Conservation (phyloP, 2,113 vertebrate genomes). For the Conger conger region DNA sequence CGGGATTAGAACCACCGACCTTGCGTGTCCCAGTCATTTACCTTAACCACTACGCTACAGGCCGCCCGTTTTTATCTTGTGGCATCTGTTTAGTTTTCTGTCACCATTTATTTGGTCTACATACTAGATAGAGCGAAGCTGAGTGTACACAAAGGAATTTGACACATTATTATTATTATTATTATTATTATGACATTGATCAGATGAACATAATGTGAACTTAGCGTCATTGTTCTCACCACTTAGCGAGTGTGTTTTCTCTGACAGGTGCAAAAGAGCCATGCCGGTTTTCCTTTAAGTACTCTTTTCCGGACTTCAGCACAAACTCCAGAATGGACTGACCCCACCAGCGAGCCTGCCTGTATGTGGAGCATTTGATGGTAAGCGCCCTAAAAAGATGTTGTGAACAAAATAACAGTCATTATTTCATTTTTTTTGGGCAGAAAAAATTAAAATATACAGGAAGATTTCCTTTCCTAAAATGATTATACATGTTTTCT, state of each 20-base stretch:
- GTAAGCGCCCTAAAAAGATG: constrained; percentile 42
- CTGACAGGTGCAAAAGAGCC: constrained; percentile 47
- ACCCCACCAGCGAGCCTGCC: constrained; percentile 49
- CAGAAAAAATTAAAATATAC: background rate
- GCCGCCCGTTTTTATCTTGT: too few relatives aligned
- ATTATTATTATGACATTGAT: too few relatives aligned
- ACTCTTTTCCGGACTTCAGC: constrained; percentile 44
- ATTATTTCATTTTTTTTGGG: background rate
- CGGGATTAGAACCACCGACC: too few relatives aligned
- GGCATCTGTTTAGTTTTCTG: too few relatives aligned
- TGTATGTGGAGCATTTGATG: constrained; percentile 50
- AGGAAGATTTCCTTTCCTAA: constrained; percentile 25
- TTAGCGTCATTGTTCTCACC: constrained; percentile 25
- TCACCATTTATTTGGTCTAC: too few relatives aligned
- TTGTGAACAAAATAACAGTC: background rate
- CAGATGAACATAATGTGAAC: too few relatives aligned
- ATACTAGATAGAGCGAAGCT: too few relatives aligned
- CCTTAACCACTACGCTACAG: too few relatives aligned
- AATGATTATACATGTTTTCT: constrained; percentile 32
- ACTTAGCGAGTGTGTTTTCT: constrained; percentile 43
- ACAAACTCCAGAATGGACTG: constrained; percentile 50
- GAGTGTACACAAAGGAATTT: too few relatives aligned
- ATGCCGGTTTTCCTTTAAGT: constrained; percentile 45
- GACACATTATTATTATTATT: too few relatives aligned
- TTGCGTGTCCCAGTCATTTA: too few relatives aligned